Evolutionary conservation across 2,888 invertebrate genomes (phyloP), one percentile per base, ranked within the genome.

Genomic region (Trichacis sp.): DNA sequence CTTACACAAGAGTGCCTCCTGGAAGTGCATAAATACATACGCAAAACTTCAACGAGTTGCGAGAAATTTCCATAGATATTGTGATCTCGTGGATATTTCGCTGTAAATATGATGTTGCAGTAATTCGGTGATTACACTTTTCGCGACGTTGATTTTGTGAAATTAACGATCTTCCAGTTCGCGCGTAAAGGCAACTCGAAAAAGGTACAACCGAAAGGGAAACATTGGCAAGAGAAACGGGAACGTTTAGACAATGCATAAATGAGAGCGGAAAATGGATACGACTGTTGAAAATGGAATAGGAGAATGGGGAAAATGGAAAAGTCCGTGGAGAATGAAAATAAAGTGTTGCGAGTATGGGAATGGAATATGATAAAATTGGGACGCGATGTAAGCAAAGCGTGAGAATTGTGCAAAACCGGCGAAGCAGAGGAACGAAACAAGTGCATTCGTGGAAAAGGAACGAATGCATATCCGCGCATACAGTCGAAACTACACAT

Each of bases 381-480:
- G 40, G 40, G 40, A 33, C 33, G 33, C 33, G 33, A 40, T 40
- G 40, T 40, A 40, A 40, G 40, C 40, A 40, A 40, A 40, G 40
- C 40, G n/a, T n/a, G 33, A 33, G 33, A 33, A 33, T 33, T 11
- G 33, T 33, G 33, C 33, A n/a, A 33, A 33, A n/a, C 33, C n/a
- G 11, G 33, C 33, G 40, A 15, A 40, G 40, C 15, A 15, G 40
- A 15, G n/a, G 8, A 40, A 40, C 14, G 15, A 40, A 40, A 40
- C 40, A 15, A 40, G 40, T 9, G 40, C 33, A 33, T 33, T 33
- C 33, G 33, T n/a, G 2, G 33, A 33, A 33, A 33, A n/a, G 11
- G 11, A 33, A 33, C 33, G 33, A 33, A 33, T 33, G 8, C 33
- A 33, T 33, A n/a, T n/a, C n/a, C n/a, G 33, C 33, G n/a, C 33